Evolutionary conservation across 2,888 invertebrate species (phyloP).

Genomic region (Synanthedon formicaeformis): DNA sequence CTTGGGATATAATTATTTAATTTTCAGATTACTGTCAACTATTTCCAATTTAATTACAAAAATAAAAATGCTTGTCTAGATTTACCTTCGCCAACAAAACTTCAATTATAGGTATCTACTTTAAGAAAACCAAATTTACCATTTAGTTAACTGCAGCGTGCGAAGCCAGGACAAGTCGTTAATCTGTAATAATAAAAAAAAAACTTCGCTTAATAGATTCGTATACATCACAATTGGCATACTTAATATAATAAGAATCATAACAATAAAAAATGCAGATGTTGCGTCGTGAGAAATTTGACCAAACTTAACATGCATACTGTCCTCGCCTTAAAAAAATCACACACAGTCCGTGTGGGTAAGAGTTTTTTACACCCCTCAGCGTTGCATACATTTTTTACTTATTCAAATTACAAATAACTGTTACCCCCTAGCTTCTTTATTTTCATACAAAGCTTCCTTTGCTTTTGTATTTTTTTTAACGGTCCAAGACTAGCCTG

Average conservation of each 20-base stretch:
- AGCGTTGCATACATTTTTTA: constrained; percentile 30
- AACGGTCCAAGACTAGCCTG: constrained; percentile 49
- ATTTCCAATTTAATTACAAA: no score
- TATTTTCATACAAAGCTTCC: constrained; percentile 44
- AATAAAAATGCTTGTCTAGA: no score
- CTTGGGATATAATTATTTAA: no score
- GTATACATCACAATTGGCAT: no score
- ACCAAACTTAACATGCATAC: constrained; percentile 50
- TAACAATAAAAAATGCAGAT: constrained; percentile 7
- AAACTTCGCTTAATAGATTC: no score
- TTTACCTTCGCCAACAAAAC: no score
- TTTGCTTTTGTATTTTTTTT: constrained; percentile 57
- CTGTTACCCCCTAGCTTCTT: constrained; percentile 55
- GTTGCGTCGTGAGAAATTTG: constrained; percentile 52
- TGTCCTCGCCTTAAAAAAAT: constrained; percentile 54
- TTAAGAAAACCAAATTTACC: no score
- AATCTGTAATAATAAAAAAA: no score
- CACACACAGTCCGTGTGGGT: constrained; percentile 29
- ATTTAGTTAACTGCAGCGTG: no score
- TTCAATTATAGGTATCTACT: no score
- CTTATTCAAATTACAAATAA: constrained; percentile 61
- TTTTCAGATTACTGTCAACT: no score
- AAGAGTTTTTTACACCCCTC: constrained; percentile 48
- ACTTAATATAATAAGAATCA: background rate
- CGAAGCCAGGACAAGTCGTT: no score